These are phyloP conservation scores for Candidula unifasciata DNA, from an alignment of 2,888 invertebrate species.

Conservation along the genomic window DNA sequence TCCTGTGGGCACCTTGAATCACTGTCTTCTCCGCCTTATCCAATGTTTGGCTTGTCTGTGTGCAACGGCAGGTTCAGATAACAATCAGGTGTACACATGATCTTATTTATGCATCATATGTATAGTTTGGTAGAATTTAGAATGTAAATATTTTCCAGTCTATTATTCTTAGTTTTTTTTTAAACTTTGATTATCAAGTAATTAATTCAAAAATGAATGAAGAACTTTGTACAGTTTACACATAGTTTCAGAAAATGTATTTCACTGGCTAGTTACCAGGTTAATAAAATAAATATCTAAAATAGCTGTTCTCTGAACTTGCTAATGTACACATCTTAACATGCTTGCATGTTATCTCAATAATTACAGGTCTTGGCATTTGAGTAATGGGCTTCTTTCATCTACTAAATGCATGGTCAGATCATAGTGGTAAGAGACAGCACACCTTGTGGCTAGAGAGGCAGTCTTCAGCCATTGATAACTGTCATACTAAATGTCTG, in stretches of 20 bases:
- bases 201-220: no score
- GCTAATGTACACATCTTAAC: neutral
- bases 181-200: no score
- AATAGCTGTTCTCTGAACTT: constrained; percentile 10
- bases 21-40: neutral
- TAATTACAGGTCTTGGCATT: constrained; percentile 24
- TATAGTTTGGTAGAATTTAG: no score
- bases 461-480: no score
- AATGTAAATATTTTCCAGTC: no score
- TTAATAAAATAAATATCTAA: neutral
- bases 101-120: neutral
- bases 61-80: neutral
- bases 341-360: neutral
- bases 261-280: no score
- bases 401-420: constrained; percentile 23
- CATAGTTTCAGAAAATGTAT: no score
- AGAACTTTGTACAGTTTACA: no score
- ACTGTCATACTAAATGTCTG: no score
- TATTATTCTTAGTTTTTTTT: no score
- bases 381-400: neutral
- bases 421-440: neutral
- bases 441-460: neutral
- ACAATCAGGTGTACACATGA: neutral
- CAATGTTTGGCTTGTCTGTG: neutral
- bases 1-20: neutral